These are phyloP conservation scores for Heliconius nattereri DNA, from an alignment of 1,140 invertebrate genomes.

Conservation along the genomic window DNA sequence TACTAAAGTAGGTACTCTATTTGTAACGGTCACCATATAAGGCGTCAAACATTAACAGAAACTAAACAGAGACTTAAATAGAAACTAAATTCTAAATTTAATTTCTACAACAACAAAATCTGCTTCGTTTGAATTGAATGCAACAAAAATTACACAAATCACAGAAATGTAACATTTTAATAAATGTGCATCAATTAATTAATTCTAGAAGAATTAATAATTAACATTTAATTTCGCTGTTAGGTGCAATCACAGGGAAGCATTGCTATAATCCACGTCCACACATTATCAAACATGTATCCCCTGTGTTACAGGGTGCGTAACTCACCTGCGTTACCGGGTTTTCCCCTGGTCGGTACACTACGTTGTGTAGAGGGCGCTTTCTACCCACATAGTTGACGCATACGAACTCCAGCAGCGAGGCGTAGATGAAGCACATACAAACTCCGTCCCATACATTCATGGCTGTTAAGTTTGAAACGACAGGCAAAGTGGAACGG, in stretches of 20 bases:
- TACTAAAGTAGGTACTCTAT: too few species aligned
- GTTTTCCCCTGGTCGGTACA: slow-evolving; percentile 93
- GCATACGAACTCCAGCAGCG: slow-evolving; percentile 95
- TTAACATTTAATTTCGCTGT: not conserved
- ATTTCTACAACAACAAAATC: not conserved
- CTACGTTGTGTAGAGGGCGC: slow-evolving; percentile 92
- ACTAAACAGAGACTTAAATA: too few species aligned
- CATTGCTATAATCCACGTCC: slow-evolving; percentile 36
- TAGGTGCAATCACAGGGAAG: slow-evolving; percentile 32
- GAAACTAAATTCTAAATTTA: too few species aligned
- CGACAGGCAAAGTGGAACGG: slow-evolving; percentile 93
- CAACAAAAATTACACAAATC: not conserved
- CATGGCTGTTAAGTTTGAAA: slow-evolving; percentile 96
- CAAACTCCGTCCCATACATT: slow-evolving; percentile 98
- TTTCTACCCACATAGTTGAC: slow-evolving; percentile 97
- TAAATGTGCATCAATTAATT: not conserved
- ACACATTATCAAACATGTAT: slow-evolving; percentile 28
- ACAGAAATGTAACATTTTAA: not conserved
- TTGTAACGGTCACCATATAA: too few species aligned
- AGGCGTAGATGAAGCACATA: slow-evolving; percentile 98
- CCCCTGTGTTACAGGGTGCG: not conserved
- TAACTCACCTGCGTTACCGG: slow-evolving; percentile 91
- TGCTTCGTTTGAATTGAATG: not conserved
- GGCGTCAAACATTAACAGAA: too few species aligned
- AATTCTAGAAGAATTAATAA: not conserved